Evolutionary conservation across 1,140 invertebrate species (phyloP).

Genomic region (Pomacea maculata): DNA sequence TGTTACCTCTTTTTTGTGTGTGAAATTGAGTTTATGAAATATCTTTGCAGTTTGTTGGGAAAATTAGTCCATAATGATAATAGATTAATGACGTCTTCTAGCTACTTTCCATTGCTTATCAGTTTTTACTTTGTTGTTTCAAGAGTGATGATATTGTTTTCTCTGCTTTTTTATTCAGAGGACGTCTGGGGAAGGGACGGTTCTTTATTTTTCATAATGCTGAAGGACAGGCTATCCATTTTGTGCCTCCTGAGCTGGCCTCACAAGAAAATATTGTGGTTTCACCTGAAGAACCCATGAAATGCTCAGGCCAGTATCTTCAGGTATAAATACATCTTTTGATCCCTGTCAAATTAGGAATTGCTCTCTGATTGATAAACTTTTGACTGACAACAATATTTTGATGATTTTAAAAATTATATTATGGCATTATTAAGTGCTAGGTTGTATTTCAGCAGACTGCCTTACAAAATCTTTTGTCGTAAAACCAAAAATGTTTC

Average conservation of each 20-base stretch:
- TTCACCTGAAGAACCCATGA: conserved; percentile 37
- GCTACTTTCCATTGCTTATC: neutral
- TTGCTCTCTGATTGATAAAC: no score
- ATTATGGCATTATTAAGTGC: neutral
- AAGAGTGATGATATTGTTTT: neutral
- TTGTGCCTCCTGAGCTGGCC: conserved; percentile 39
- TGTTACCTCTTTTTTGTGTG: no score
- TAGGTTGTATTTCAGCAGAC: neutral
- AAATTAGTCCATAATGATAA: no score
- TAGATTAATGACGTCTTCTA: no score
- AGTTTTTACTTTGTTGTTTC: neutral
- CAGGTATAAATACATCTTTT: conserved; percentile 30
- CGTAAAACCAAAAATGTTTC: no score
- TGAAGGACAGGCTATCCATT: conserved; percentile 40
- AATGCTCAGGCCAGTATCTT: conserved; percentile 40
- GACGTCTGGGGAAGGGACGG: conserved; percentile 43
- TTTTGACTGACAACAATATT: neutral
- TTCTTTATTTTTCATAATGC: conserved; percentile 52
- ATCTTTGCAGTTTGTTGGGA: no score
- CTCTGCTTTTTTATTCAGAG: conserved; percentile 33
- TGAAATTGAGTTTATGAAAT: no score
- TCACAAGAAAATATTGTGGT: conserved; percentile 40
- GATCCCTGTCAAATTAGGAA: no score
- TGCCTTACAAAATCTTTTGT: no score
- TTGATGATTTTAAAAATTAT: conserved; percentile 3